A percentile compares a stretch with the other conserved stretches of the same genome.
Conservation (phyloP, 2,888 invertebrate genomes). For the Mythimna ferrago region DNA sequence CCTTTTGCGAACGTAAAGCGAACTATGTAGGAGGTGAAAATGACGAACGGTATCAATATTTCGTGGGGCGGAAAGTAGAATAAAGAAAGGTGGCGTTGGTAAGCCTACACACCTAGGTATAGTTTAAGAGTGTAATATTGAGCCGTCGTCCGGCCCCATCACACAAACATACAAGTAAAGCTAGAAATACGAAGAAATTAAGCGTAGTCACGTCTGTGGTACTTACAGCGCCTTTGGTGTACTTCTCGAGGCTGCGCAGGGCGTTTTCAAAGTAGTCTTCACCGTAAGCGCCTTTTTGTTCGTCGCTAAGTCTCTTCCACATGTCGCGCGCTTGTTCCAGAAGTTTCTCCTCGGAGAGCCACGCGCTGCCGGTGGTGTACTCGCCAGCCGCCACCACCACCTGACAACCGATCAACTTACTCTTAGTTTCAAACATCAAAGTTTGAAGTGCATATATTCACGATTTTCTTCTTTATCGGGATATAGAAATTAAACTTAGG, state of each 20-base stretch:
- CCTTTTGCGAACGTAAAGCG: constrained; percentile 8
- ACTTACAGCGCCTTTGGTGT: constrained; percentile 93
- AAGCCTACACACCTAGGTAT: constrained; percentile 1
- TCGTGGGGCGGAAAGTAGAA: constrained; percentile 24
- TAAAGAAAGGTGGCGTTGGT: constrained; percentile 21
- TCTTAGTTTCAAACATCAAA: constrained; percentile 24
- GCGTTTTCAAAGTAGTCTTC: constrained; percentile 96
- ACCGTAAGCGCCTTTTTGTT: constrained; percentile 94
- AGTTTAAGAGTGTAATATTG: constrained; percentile 28
- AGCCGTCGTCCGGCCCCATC: constrained; percentile 8
- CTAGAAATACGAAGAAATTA: constrained; percentile 62
- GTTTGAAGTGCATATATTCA: constrained; percentile 7
- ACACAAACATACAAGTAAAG: constrained; percentile 39
- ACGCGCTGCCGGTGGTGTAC: constrained; percentile 95
- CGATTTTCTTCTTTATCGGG: background rate
- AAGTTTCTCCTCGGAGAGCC: constrained; percentile 93
- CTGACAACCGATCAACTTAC: constrained; percentile 65
- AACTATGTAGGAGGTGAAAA: constrained; percentile 24
- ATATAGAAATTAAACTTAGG: background rate
- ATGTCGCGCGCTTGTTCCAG: constrained; percentile 94
- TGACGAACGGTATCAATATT: constrained; percentile 42
- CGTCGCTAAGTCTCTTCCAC: constrained; percentile 96
- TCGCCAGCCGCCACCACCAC: constrained; percentile 96
- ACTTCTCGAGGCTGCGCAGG: constrained; percentile 94
- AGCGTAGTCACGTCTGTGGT: constrained; percentile 69